Evolutionary conservation across 2,113 vertebrate species (phyloP).

Genomic region (Phocoena sinus): DNA sequence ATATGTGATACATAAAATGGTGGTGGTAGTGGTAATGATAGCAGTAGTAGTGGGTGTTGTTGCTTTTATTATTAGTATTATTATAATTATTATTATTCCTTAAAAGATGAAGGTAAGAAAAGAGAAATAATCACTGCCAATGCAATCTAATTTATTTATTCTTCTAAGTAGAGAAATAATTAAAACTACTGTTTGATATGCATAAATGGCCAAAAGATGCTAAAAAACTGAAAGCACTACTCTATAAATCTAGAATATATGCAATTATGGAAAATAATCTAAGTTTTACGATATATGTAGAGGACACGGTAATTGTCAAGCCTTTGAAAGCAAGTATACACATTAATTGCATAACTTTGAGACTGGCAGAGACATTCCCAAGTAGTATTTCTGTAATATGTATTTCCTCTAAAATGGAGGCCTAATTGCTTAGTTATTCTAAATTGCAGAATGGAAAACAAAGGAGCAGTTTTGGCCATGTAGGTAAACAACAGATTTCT

Average conservation of each 20-base stretch:
- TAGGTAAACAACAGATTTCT: slow-evolving; percentile 73
- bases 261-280: slow-evolving; percentile 56
- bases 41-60: background rate
- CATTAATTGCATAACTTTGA: slow-evolving; percentile 61
- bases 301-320: slow-evolving; percentile 54
- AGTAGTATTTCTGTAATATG: slow-evolving; percentile 64
- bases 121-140: background rate
- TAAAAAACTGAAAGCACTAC: slow-evolving; percentile 43
- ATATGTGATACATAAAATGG: background rate
- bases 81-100: background rate
- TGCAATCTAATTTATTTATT: background rate
- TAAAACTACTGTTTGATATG: slow-evolving; percentile 24
- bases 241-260: slow-evolving; percentile 25
- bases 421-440: slow-evolving; percentile 69
- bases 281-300: slow-evolving; percentile 50
- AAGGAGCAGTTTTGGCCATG: slow-evolving; percentile 63
- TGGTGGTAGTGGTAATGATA: background rate
- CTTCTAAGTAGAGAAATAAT: background rate
- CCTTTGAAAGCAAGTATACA: slow-evolving; percentile 42
- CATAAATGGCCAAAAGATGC: slow-evolving; percentile 20
- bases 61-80: background rate
- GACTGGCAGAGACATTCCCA: slow-evolving; percentile 57
- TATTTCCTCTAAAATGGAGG: slow-evolving; percentile 70
- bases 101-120: background rate
- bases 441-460: slow-evolving; percentile 68